Evolutionary conservation across 2,113 vertebrate genomes (phyloP).

Genomic region (Ptilorrhoa leucosticta): DNA sequence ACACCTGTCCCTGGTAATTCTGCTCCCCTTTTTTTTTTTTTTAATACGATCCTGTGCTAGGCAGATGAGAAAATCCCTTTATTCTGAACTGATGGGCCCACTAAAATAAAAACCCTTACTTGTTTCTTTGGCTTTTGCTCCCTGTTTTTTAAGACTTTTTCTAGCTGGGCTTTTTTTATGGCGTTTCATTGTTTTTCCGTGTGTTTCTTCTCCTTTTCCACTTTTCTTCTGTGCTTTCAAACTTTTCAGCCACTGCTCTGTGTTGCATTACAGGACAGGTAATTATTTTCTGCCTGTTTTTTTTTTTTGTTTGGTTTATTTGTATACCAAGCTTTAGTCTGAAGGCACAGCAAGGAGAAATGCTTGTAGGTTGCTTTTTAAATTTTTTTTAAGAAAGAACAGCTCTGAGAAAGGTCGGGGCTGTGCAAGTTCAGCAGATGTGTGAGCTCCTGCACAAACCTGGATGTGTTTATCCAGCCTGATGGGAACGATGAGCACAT

Average conservation of each 20-base stretch:
- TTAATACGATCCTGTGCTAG: not conserved
- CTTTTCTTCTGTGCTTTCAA: not conserved
- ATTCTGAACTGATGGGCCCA: not conserved
- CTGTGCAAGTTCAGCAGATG: not conserved
- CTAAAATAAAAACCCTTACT: not conserved
- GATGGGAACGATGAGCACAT: accelerated
- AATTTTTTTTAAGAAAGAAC: not conserved
- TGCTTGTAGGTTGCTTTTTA: accelerated
- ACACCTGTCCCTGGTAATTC: not conserved
- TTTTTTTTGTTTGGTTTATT: not conserved
- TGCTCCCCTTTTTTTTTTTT: not conserved
- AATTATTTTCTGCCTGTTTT: not conserved
- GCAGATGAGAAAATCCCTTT: not conserved
- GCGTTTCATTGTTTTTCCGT: not conserved
- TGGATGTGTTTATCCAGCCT: accelerated
- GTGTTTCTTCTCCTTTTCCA: not conserved
- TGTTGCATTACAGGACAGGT: not conserved
- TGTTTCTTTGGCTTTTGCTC: not conserved
- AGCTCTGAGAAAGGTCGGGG: not conserved
- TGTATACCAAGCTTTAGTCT: not conserved
- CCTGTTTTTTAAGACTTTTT: not conserved
- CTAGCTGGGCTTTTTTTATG: not conserved
- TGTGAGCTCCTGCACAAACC: not conserved
- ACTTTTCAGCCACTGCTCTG: not conserved
- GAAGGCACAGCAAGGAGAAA: not conserved